Evolutionary conservation across 1,140 invertebrate species (phyloP).

Genomic region (Drosophila mojavensis): DNA sequence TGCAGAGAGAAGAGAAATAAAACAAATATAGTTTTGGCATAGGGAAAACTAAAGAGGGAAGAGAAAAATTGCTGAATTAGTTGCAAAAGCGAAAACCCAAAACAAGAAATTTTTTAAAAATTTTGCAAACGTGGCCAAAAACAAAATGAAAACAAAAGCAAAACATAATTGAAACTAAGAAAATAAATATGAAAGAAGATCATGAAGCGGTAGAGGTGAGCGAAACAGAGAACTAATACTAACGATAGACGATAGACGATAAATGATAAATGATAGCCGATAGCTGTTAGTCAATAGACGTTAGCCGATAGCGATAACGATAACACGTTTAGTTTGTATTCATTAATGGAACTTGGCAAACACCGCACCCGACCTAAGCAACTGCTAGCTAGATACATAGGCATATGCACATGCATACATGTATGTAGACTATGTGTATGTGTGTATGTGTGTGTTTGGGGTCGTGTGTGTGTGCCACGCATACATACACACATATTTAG

Average conservation of each 20-base stretch:
- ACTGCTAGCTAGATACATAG: slow-evolving; percentile 49
- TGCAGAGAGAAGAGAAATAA: not conserved
- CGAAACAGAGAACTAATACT: slow-evolving; percentile 23
- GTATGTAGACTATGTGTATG: not conserved
- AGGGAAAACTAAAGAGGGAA: slow-evolving; percentile 28
- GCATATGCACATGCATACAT: slow-evolving; percentile 19
- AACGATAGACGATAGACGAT: not conserved
- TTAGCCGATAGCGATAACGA: slow-evolving; percentile 18
- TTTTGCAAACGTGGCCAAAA: slow-evolving; percentile 53
- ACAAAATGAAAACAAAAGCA: slow-evolving; percentile 1
- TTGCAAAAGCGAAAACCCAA: slow-evolving; percentile 53
- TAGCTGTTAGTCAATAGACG: slow-evolving; percentile 4
- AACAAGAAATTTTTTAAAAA: slow-evolving; percentile 66
- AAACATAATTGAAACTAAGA: slow-evolving; percentile 4
- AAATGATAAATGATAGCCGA: slow-evolving; percentile 2
- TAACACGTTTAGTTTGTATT: slow-evolving; percentile 39
- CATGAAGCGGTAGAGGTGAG: not conserved
- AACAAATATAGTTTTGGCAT: slow-evolving; percentile 41
- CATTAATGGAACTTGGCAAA: slow-evolving; percentile 48
- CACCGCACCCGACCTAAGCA: slow-evolving; percentile 56
- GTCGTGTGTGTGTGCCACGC: slow-evolving; percentile 40
- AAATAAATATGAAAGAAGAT: not conserved
- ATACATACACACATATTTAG: slow-evolving; percentile 17
- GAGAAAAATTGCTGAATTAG: slow-evolving; percentile 77
- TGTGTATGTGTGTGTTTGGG: slow-evolving; percentile 5